Base-by-base conservation (phyloP, 2,113 vertebrate genomes). In the Aix galericulata region DNA sequence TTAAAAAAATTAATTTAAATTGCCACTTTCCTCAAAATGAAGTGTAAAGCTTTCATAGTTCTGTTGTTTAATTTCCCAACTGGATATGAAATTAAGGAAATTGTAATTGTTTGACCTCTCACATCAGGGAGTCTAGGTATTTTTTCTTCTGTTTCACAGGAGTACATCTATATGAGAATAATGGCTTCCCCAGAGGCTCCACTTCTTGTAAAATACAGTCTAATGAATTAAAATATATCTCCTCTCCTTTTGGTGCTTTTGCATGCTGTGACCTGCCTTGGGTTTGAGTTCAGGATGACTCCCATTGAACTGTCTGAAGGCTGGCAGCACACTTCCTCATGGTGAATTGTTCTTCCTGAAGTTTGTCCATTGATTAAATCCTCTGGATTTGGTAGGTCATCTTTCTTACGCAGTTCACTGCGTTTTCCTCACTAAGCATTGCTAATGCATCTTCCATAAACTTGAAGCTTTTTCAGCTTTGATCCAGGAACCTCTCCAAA, bases 1-100 rank as follows among this genome's bases (percentile, higher is more conserved):
- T 98, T 97, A 97, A 98, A 97, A 97, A 95, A 96, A 97, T 98
- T 97, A 97, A 97, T 98, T 98, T 97, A 98, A 98, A 98, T 98
- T 98, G 97, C 97, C 83, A 96, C 96, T 97, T 97, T 96, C 93
- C 94, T 96, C 95, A 96, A 97, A 97, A 98, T 96, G 83, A 97
- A 97, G 96, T 95, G 96, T 97, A 97, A 97, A 60, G 16, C 97
- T 97, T 97, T 94, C 94, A 97, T 91, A 92, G 95, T 97, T 97
- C 97, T 94, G 55, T 80, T 66, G 95, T 96, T 98, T 98, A 98
- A 98, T 98, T 98, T 98, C 98, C 98, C 98, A 98, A 81, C 94
- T 97, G 98, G 97, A 95, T 96, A 96, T 94, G 94, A 98, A 98
- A 97, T 95, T 97, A 98, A 96, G 95, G 96, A 97, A 96, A 97